Evolutionary conservation across 2,113 vertebrate genomes (phyloP), one percentile per base, ranked within the genome.

Genomic region (Herpetotheres cachinnans): DNA sequence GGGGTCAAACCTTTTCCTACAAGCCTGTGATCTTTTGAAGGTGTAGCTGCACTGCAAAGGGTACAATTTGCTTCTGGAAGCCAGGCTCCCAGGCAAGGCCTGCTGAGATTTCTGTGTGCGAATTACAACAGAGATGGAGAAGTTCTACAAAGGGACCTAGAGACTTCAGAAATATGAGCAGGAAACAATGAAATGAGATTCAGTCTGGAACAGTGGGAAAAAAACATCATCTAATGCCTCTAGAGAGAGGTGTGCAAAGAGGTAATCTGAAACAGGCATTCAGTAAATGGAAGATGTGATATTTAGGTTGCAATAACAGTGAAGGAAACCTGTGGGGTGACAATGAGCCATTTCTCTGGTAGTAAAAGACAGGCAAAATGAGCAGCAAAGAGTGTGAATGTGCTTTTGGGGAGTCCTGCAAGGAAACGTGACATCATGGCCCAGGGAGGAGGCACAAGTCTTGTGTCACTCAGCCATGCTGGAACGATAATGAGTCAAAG

Each of bases 321-420:
- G 86, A 91, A 88, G 42, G 36, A 95, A 93, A 90, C n/a, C 74
- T 89, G 67, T 71, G 38, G 63, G 36, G 46, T 96, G 70, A 95
- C 78, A 94, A 47, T 26, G 61, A 94, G 20, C 24, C 70, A 34
- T 90, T 94, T 74, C 18, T 66, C 34, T 86, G 14, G 2, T 42
- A 78, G 55, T 82, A 86, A 94, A 91, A 90, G 55, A 27, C 24
- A 91, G 22, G 8, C 34, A 80, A 90, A 81, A 54, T 22, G 16
- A 93, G 36, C 14, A 94, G 77, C 44, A 54, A 52, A 81, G 63
- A 86, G 26, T 32, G 15, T 38, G 34, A 92, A 92, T 79, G 22
- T 66, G 50, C 9, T 87, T 72, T 73, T 69, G n/a, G 42, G 44
- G 69, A 82, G 61, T 86, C 17, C 50, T 81, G 15, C 56, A 56